Base-by-base conservation (phyloP, 1,140 invertebrate species). In the Anoplolepis gracilipes region DNA sequence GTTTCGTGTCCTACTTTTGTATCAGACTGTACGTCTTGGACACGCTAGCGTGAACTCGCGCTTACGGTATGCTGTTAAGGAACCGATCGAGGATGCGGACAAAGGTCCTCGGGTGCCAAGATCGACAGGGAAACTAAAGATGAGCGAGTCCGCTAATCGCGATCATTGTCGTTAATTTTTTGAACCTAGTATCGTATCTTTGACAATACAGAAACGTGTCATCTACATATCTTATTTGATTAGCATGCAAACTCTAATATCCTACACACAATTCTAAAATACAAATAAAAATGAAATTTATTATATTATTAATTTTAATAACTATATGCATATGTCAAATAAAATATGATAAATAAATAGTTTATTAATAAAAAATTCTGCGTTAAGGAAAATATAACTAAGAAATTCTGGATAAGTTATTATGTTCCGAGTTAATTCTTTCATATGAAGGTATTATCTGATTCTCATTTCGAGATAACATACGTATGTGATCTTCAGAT, bases 1-100 rank as follows among this genome's bases (percentile, higher is more conserved):
- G 94, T 94, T 95, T 91, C 92, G 89, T 94, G 94, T 93, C 93
- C 94, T 86, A 94, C 93, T 94, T 94, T 92, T 92, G 82, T 69
- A 55, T 72, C 81, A 78, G 88, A 90, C 90, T 90, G 87, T 89
- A 88, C 91, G 81, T 87, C 88, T 87, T 76, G 85, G 87, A 87
- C 62, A 92, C 90, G 90, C 85, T 86, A 81, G 87, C 69, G 67
- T 87, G 84, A 88, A 86, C 69, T 76, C 78, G 78, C 84, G 78
- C 79, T 65, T 55, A 79, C 86, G 79, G 61, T 85, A 84, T 11
- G 28, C 30, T n/a, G 65, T 36, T 19, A 72, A 65, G 64, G 33
- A 82, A 82, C 36, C 25, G 53, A 61, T 28, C 64, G 49, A 70
- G 49, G 16, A 70, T 70, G 49, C 59, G 65, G 36, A 73, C 78